Percentiles rank a stretch among this genome's conserved stretches.
These are phyloP conservation scores for Tuberolachnus salignus DNA, from an alignment of 2,888 invertebrate genomes.

Conservation along the genomic window DNA sequence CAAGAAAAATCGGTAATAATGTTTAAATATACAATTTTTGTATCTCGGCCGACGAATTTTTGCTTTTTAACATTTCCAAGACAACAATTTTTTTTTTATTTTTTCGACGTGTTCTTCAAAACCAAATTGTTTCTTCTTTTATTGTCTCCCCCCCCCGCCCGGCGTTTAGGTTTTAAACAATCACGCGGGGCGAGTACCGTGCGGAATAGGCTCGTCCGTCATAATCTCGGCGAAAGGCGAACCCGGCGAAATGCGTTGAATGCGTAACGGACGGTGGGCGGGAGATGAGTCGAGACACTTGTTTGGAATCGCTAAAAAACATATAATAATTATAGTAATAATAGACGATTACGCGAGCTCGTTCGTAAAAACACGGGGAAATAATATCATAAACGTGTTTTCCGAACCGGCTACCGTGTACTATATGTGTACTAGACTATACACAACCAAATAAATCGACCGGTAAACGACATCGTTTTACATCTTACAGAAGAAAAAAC, in stretches of 20 bases:
- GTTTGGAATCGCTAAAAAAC: constrained; percentile 23
- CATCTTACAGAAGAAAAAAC: neutral
- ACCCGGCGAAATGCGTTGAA: constrained; percentile 32
- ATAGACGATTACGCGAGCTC: neutral
- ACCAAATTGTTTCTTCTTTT: no score
- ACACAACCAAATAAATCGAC: constrained; percentile 1
- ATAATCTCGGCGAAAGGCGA: constrained; percentile 10
- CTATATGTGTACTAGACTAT: neutral
- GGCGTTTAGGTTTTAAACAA: no score
- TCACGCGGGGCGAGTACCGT: constrained; percentile 4
- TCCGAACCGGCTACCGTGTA: neutral
- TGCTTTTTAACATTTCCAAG: no score
- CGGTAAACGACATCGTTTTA: constrained; percentile 26
- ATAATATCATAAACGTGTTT: constrained; percentile 11
- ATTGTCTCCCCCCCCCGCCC: no score
- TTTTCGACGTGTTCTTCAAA: no score
- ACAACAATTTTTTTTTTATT: no score
- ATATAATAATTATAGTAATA: constrained; percentile 29
- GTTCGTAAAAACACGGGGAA: constrained; percentile 8
- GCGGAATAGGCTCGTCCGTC: constrained; percentile 24
- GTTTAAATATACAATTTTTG: no score
- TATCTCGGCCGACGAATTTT: no score
- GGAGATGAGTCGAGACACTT: neutral
- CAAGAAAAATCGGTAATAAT: no score
- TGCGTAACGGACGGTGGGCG: neutral